Evolutionary conservation across 2,797 vertebrate genomes (phyloP), one percentile per base, ranked within the genome.

Genomic region (Harpagifer antarcticus): DNA sequence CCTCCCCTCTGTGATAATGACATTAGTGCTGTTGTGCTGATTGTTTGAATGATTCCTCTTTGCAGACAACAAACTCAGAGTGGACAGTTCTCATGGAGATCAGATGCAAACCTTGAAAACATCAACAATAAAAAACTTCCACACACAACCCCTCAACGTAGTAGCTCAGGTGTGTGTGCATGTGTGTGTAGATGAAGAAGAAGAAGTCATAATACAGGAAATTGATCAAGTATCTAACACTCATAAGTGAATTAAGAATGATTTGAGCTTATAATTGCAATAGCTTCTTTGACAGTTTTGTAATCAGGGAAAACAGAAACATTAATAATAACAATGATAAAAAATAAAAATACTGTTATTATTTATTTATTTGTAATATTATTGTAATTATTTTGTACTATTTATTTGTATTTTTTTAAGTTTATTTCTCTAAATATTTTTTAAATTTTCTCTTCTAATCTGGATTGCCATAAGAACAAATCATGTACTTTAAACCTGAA

Each of bases 21-120:
- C 85, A 72, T 70, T 85, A 88, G 90, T 23, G 55, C 68, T 78
- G 83, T 73, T 82, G 86, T 61, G 76, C 82, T 79, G 84, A 67
- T 59, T 61, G 15, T 73, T 76, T 42, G 48, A 54, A 70, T 45
- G 40, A 8, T 69, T 68, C 60, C 58, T 37, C 59, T 19, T 23
- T 43, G 57, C 67, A 68, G 49, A 71, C 37, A 58, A 67, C 80
- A 74, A 70, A 83, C 55, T 83, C 79, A 74, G 80, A 74, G 55
- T 75, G 75, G 56, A 45, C 12, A 1, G 78, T 79, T 67, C 70
- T 58, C 77, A 79, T 27, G 44, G 84, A 47, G 66, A 86, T 74
- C 61, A 64, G 42, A 52, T 77, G 65, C 31, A 58, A 23, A 33
- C 37, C 33, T 56, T 16, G 6, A 33, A 47, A 56, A 6, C 4